Evolutionary conservation across 2,888 invertebrate genomes (phyloP), one percentile per base, ranked within the genome.

Genomic region (Biston betularia): DNA sequence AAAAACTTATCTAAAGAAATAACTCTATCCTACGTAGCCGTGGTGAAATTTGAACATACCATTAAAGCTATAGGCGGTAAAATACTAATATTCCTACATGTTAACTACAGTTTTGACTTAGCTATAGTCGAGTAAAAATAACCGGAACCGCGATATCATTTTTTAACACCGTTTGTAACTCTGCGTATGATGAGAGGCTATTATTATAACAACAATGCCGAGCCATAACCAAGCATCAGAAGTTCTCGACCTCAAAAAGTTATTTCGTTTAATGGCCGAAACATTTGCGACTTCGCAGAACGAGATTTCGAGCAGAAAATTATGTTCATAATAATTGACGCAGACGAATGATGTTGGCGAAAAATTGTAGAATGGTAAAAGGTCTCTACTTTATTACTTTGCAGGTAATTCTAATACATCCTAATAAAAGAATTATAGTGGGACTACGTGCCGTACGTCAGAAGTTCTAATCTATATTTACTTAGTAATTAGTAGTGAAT

Each of bases 401-500:
- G 35, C 5, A n/a, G 11, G 40, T 14, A 40, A 11, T 38, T 53
- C 14, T n/a, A 45, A 14, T 14, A 45, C 14, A 38, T 6, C 35
- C 35, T 52, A 14, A 14, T 50, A 11, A 53, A 53, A 14, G 11
- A 38, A 38, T 6, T n/a, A 15, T 40, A 38, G 34, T 35, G 11
- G 49, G 38, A 58, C 11, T 14, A 53, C 42, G 46, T 38, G 38
- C 14, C 46, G 6, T 53, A 42, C 83, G 78, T 85, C 82, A 81
- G 77, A 85, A 80, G 82, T 83, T 79, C 78, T 85, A 84, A 85
- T 83, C 84, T 82, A 76, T 81, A 77, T 79, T 82, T 86, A 86
- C 81, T 78, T 81, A 78, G 77, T 82, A 88, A 89, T 87, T 88
- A 89, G 81, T 81, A 80, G 83, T 84, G 78, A 79, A 83, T 82